phyloP scores from a whole-genome alignment of 2,797 vertebrate species.

The Cheirogaleus major region DNA sequence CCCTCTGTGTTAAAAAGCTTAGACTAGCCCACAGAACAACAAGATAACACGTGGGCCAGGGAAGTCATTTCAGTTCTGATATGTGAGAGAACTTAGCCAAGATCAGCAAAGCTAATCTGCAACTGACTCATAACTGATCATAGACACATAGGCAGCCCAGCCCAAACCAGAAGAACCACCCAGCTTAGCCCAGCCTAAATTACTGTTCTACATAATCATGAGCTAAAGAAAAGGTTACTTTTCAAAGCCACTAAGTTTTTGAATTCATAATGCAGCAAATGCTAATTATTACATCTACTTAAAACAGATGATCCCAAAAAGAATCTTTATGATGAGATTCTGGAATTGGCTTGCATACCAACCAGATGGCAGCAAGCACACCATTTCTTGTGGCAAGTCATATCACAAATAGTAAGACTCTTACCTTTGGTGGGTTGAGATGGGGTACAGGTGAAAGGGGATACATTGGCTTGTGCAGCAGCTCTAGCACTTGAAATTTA shows the following conservation, averaged over 20 bases:
- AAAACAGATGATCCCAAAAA: not conserved
- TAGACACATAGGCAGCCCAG: not conserved
- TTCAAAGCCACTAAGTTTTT: not conserved
- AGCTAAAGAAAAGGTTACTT: not conserved
- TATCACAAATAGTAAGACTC: not conserved
- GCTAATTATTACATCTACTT: not conserved
- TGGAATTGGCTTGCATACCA: not conserved
- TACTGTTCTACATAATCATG: not conserved
- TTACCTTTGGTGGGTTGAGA: not conserved
- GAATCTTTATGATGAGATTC: not conserved
- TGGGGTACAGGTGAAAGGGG: not conserved
- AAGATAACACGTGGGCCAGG: not conserved
- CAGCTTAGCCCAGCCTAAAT: not conserved
- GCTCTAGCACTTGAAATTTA: not conserved
- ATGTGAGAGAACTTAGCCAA: not conserved
- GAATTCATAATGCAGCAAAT: not conserved
- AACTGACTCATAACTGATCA: not conserved
- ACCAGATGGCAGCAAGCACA: not conserved
- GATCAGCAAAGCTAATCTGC: not conserved
- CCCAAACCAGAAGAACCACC: not conserved
- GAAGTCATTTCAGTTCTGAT: not conserved
- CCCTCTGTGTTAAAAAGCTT: not conserved
- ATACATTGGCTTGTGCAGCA: not conserved
- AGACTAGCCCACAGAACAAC: not conserved
- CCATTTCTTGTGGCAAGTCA: not conserved